phyloP scores from a whole-genome alignment of 2,113 vertebrate species.

The Notechis scutatus region DNA sequence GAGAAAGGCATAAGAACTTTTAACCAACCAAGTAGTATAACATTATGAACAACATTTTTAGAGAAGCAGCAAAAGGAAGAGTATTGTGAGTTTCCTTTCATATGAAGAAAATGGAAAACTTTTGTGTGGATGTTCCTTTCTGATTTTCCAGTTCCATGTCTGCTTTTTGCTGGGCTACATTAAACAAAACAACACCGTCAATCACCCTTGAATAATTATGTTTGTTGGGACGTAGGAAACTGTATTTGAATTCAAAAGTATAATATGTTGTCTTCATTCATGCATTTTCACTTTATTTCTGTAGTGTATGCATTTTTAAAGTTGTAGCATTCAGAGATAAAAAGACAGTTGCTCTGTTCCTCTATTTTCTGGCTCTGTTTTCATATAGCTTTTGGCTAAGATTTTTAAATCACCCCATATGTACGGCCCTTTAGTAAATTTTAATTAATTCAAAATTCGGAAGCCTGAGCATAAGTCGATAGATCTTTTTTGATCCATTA shows the following conservation, averaged over 20 bases:
- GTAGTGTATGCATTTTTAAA: neutral
- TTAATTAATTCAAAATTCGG: constrained; percentile 88
- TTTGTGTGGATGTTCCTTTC: neutral
- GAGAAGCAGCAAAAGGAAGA: neutral
- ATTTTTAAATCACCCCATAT: constrained; percentile 63
- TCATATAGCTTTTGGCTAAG: constrained; percentile 47
- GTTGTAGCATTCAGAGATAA: neutral
- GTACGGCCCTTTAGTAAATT: constrained; percentile 83
- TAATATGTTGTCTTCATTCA: neutral
- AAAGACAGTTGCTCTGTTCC: constrained; percentile 30
- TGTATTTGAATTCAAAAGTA: neutral
- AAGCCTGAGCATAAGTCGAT: constrained; percentile 91
- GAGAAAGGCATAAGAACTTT: neutral
- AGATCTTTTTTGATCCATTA: constrained; percentile 89
- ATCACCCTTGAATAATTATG: neutral
- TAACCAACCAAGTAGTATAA: neutral
- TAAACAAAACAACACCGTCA: neutral
- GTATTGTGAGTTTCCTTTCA: neutral
- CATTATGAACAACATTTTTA: neutral
- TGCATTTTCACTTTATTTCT: neutral
- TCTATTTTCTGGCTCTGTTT: neutral
- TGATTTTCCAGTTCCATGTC: neutral
- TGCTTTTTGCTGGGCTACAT: neutral
- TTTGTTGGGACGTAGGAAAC: neutral
- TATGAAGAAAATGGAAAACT: neutral